Conservation (phyloP, 2,797 vertebrate species). For the Microctenopoma steveboyesi region DNA sequence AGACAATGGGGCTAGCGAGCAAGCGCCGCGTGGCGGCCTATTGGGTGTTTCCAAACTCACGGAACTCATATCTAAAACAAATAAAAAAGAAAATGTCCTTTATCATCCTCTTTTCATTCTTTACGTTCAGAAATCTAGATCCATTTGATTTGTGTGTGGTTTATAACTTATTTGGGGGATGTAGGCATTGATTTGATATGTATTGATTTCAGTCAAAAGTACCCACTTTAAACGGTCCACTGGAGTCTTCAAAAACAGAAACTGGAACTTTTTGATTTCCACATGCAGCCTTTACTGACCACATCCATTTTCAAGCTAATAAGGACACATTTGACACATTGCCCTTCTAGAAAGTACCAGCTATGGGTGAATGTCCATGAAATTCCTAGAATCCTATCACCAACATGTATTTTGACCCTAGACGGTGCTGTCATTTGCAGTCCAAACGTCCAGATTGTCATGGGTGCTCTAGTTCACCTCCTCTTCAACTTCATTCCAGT, state of each 20-base stretch:
- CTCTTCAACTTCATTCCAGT: conserved; percentile 49
- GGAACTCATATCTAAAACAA: conserved; percentile 75
- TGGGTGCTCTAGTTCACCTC: conserved; percentile 32
- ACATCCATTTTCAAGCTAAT: conserved; percentile 43
- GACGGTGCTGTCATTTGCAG: conserved; percentile 52
- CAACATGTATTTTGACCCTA: conserved; percentile 12
- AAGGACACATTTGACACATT: conserved; percentile 22
- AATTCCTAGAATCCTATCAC: conserved; percentile 32
- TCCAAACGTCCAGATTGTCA: conserved; percentile 68
- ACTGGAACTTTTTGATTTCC: conserved; percentile 27
- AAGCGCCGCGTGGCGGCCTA: conserved; percentile 53
- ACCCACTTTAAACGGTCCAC: conserved; percentile 62
- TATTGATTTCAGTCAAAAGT: conserved; percentile 76
- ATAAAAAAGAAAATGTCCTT: conserved; percentile 70
- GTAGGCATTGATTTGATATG: conserved; percentile 85
- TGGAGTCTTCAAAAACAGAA: conserved; percentile 35
- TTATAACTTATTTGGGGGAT: conserved; percentile 52
- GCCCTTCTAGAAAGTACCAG: conserved; percentile 27
- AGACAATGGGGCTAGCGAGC: conserved; percentile 66
- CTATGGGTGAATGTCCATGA: conserved; percentile 6
- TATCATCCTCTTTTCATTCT: conserved; percentile 52
- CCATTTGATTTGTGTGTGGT: conserved; percentile 65
- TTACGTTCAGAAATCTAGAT: conserved; percentile 77
- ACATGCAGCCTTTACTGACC: conserved; percentile 45
- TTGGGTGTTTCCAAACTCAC: conserved; percentile 64